These are phyloP conservation scores for Arctopsyche grandis DNA, from an alignment of 1,140 invertebrate genomes.

Conservation along the genomic window DNA sequence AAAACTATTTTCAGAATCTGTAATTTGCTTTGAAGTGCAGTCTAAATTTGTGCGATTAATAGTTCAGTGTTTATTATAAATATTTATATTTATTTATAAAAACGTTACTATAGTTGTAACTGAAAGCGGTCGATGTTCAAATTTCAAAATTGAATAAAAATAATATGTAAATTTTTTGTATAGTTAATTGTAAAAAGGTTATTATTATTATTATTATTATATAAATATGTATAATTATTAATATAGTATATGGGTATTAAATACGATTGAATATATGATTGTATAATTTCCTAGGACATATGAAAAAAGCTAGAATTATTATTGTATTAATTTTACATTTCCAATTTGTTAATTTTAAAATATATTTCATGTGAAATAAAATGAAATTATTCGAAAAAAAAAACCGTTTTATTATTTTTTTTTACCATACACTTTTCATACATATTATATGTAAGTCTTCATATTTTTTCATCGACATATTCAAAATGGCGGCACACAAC, in stretches of 20 bases:
- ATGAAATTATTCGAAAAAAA: conserved; percentile 34
- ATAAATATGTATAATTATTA: conserved; percentile 42
- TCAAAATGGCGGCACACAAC: not conserved
- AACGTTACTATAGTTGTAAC: not conserved
- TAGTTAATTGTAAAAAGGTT: conserved; percentile 44
- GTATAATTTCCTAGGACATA: conserved; percentile 40
- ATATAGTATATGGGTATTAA: conserved; percentile 46
- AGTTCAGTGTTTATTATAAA: too few species aligned
- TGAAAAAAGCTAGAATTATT: conserved; percentile 36
- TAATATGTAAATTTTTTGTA: conserved; percentile 43
- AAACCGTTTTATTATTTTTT: conserved; percentile 20
- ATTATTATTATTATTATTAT: not conserved
- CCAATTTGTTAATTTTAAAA: conserved; percentile 43
- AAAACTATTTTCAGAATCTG: too few species aligned
- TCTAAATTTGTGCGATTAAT: too few species aligned
- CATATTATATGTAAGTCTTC: not conserved
- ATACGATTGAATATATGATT: conserved; percentile 46
- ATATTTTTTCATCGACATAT: not conserved
- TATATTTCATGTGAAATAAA: conserved; percentile 46
- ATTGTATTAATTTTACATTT: conserved; percentile 42
- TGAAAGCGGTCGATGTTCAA: not conserved
- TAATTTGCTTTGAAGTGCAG: too few species aligned
- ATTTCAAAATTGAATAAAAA: conserved; percentile 15
- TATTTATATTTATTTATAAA: not conserved
- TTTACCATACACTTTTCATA: not conserved